Evolutionary conservation across 2,797 vertebrate species (phyloP), one percentile per base, ranked within the genome.

Genomic region (Tarsius wallacei): DNA sequence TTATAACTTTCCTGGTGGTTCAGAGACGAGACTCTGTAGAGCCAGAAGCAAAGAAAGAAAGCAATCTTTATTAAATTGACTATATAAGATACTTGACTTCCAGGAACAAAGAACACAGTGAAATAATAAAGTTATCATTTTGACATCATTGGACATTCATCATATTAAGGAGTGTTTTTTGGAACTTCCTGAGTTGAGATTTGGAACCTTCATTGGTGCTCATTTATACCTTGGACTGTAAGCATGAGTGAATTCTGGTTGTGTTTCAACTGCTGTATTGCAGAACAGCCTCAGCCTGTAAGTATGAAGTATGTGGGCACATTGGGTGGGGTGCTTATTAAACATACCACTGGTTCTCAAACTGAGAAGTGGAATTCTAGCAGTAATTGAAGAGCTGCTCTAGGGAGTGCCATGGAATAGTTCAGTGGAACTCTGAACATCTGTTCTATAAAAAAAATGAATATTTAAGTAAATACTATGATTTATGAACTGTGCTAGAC

Each of bases 201-300:
- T 97, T 93, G 94, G 94, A 98, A 73, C 81, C 94, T 94, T 96
- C 96, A 80, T 80, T 97, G 98, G 57, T 97, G 96, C 96, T 97
- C 33, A 57, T 95, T 98, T 97, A 91, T 78, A 95, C 98, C 98
- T 98, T 98, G 98, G 97, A 99, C 98, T 99, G 76, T 98, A 98
- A 98, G 97, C 97, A 99, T 99, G 99, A 99, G 99, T 97, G 99
- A 99, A 87, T 99, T 99, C 98, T 99, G 99, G 99, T 98, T 99
- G 98, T 99, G 99, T 98, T 99, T 99, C 99, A 99, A 99, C 99
- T 99, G 99, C 99, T 99, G 99, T 98, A 99, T 99, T 91, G 99
- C 99, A 70, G 99, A 99, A 88, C 99, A 99, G 98, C 99, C 99
- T 84, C 99, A 99, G 97, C 99, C 99, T 97, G 99, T 99, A 99